A percentile compares a stretch with the other conserved stretches of the same genome.
Evolutionary conservation across 2,888 invertebrate genomes (phyloP).

Genomic region (Drosophila bunnanda): DNA sequence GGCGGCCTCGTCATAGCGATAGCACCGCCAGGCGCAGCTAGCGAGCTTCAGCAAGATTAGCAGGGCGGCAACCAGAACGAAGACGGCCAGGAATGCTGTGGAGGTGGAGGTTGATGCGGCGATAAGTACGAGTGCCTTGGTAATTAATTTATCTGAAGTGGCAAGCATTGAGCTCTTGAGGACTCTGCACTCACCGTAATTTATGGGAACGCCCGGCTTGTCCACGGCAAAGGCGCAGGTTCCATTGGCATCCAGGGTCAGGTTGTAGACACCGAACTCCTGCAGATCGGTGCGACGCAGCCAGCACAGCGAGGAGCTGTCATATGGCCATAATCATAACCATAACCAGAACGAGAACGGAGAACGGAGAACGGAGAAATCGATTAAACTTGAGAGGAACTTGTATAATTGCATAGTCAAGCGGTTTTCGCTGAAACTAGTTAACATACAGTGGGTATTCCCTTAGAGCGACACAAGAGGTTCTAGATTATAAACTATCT

Average conservation of each 20-base stretch:
- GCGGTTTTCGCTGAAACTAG: conserved; percentile 38
- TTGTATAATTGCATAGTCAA: conserved; percentile 22
- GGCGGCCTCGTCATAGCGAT: conserved; percentile 69
- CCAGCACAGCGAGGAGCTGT: conserved; percentile 87
- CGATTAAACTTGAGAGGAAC: conserved; percentile 26
- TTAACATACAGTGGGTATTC: conserved; percentile 14
- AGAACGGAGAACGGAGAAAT: conserved; percentile 42
- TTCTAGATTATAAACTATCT: background rate
- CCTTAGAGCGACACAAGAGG: background rate
- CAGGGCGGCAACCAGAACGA: conserved; percentile 75
- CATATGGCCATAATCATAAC: background rate
- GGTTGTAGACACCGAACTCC: conserved; percentile 90
- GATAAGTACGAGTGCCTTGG: conserved; percentile 19
- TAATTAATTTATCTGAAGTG: conserved; percentile 7
- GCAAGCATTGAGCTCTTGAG: conserved; percentile 2
- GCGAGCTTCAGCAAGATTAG: conserved; percentile 63
- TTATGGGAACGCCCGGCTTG: conserved; percentile 89
- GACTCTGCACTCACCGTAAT: conserved; percentile 84
- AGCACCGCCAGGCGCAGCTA: conserved; percentile 68
- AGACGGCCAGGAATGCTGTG: conserved; percentile 76
- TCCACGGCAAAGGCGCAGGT: conserved; percentile 86
- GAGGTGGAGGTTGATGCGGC: background rate
- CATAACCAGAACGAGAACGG: background rate
- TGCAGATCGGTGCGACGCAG: conserved; percentile 85
- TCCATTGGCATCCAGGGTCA: conserved; percentile 86